Percentiles rank a stretch among this genome's conserved stretches.
Conservation (phyloP, 2,113 vertebrate genomes). For the Tyrannus savana region DNA sequence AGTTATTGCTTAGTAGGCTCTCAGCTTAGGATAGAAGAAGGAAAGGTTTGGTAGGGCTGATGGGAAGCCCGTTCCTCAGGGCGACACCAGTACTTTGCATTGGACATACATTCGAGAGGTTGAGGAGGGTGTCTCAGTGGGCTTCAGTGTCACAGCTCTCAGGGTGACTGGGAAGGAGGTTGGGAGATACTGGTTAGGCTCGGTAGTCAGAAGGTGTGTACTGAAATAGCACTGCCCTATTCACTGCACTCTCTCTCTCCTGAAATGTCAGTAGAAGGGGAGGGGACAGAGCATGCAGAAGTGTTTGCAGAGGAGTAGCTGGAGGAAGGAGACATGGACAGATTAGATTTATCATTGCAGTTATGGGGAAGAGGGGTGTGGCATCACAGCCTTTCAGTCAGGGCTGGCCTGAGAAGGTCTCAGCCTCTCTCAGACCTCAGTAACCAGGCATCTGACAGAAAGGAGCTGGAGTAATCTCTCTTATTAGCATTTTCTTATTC, state of each 20-base stretch:
- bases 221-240: neutral
- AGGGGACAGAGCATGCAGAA: neutral
- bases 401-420: neutral
- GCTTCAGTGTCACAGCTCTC: neutral
- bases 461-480: neutral
- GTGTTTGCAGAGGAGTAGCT: neutral
- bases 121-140: neutral
- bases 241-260: neutral
- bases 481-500: neutral
- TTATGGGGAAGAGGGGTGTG: neutral
- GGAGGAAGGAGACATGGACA: neutral
- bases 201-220: neutral
- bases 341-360: neutral
- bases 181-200: neutral
- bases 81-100: fast-evolving
- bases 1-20: neutral
- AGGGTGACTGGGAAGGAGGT: neutral
- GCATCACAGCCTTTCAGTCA: neutral
- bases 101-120: neutral
- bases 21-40: neutral
- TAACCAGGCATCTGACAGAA: neutral
- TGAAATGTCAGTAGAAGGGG: neutral
- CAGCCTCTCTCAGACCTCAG: neutral
- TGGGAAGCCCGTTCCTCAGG: neutral
- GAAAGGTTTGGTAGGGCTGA: neutral